phyloP scores from a whole-genome alignment of 1,140 invertebrate species.

The Maconellicoccus hirsutus region DNA sequence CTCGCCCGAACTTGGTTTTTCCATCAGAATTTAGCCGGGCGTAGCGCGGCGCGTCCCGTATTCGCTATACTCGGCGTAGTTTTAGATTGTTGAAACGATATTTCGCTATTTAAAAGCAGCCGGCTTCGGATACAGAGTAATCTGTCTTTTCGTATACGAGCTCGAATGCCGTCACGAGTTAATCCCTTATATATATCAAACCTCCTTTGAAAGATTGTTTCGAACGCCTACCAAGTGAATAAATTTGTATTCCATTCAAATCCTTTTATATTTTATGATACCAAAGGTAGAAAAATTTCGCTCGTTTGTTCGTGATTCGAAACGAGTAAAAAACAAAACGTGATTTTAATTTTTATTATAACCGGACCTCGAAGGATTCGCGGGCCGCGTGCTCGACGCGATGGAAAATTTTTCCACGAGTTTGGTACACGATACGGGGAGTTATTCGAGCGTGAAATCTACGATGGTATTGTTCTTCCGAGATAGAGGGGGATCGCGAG shows the following conservation, averaged over 20 bases:
- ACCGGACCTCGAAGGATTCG: no score
- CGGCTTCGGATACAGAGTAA: no score
- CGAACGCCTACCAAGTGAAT: neutral
- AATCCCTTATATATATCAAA: neutral
- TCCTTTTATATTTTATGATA: neutral
- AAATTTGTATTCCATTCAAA: constrained; percentile 1
- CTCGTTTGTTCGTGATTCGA: no score
- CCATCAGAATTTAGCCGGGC: no score
- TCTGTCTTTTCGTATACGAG: neutral
- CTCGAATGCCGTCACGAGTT: neutral
- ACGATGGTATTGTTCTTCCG: no score
- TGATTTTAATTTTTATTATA: neutral
- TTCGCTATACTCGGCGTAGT: no score
- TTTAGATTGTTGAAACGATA: no score
- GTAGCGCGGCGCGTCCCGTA: no score
- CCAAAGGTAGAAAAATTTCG: neutral
- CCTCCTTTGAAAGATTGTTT: constrained; percentile 3
- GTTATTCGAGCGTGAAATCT: no score
- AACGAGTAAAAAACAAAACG: neutral
- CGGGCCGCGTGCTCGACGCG: neutral
- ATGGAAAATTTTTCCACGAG: neutral
- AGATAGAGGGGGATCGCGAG: no score
- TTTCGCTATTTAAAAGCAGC: no score
- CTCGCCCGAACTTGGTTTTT: neutral
- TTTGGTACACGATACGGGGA: no score